Evolutionary conservation across 92 coral and sea anemone species (phyloP), one percentile per base, ranked within the genome.

Genomic region (Pocillopora grandis): DNA sequence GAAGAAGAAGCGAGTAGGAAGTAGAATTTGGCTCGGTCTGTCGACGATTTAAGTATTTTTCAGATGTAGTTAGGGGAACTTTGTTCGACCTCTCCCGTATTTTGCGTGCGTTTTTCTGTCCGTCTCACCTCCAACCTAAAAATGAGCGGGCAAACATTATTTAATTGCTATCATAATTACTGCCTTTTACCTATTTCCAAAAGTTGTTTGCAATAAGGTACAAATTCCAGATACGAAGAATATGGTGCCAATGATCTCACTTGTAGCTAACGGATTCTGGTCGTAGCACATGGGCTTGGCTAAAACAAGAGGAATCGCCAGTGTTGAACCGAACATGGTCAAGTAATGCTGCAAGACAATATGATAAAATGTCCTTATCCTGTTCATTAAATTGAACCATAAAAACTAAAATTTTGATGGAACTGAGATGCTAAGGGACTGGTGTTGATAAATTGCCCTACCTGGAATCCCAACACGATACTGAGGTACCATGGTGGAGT

Each of bases 401-500:
- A 21, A 56, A 10, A 74, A n/a, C 35, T 19, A 31, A 31, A 62
- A 15, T 62, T 10, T 16, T 15, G 66, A 27, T 16, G 14, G 10
- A 27, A 42, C 5, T 3, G 12, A 3, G 66, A 59, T 35, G 13
- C 11, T 11, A 13, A 33, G 1, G 72, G 13, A 13, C 15, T 69
- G 10, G 64, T 52, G 77, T 61, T 2, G 9, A 21, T 8, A 20
- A 31, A 9, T 3, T 15, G 11, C 3, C 10, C 35, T 85, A 91
- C 94, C 92, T 91, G 94, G 74, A 91, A 88, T 73, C 92, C 94
- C 2, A 91, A 86, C 18, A 81, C 65, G 61, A 91, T 81, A 7
- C 83, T 66, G 56, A 91, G 90, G 72, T 91, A 82, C 94, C 94
- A 91, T 65, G 94, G 94, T 21, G 94, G 94, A 20, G 70, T 85